Percentiles rank a stretch among this genome's conserved stretches.
These are phyloP conservation scores for Cyprinus carpio DNA, from an alignment of 2,113 vertebrate genomes.

Conservation along the genomic window DNA sequence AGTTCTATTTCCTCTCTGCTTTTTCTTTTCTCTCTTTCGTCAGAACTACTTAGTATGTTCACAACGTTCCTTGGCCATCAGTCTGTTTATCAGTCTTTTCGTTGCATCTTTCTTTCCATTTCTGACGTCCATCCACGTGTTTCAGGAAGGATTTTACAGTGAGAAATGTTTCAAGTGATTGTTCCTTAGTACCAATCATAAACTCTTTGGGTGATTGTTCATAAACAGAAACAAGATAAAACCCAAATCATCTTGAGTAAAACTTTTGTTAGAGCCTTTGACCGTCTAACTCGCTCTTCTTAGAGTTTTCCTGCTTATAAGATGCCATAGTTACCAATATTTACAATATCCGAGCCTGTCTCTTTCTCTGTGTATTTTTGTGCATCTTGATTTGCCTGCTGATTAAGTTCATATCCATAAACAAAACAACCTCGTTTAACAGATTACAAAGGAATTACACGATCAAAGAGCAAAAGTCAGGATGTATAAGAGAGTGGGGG, in stretches of 20 bases:
- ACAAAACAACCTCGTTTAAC: constrained; percentile 72
- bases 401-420: constrained; percentile 59
- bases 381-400: constrained; percentile 31
- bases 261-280: neutral
- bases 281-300: neutral
- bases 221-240: neutral
- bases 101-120: constrained; percentile 35
- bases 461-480: constrained; percentile 72
- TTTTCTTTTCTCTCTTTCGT: constrained; percentile 21
- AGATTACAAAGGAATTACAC: constrained; percentile 81
- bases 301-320: neutral
- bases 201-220: neutral
- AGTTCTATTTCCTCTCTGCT: neutral
- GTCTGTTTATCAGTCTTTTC: constrained; percentile 18
- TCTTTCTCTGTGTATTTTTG: constrained; percentile 2
- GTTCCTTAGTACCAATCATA: too few species aligned
- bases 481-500: constrained; percentile 51
- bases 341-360: neutral
- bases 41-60: neutral
- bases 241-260: neutral
- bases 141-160: neutral
- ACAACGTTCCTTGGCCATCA: neutral
- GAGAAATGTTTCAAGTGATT: too few species aligned
- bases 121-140: constrained; percentile 9
- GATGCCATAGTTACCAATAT: neutral